Base-by-base conservation (phyloP, 2,797 vertebrate species). In the Syndactyla subalaris region DNA sequence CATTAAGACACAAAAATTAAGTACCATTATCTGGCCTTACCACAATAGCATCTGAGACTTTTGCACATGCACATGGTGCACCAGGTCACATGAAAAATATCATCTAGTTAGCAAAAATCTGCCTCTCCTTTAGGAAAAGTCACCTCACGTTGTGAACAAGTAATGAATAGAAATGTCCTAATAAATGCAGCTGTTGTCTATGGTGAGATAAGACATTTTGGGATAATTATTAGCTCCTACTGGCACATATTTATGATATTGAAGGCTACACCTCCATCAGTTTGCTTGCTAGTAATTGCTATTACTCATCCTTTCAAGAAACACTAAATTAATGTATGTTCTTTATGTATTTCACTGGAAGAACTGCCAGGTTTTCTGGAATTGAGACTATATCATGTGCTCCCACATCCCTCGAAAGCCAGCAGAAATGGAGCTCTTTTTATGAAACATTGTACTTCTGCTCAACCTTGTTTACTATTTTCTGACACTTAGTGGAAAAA, bases 301-400 rank as follows among this genome's bases (percentile, higher is more conserved):
- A 6, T 21, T 51, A 34, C 55, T 38, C 6, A 5, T 63, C 32
- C 61, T 85, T 51, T 70, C 51, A 82, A 67, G 13, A 93, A 82
- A 61, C 8, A 65, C 10, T 57, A 17, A 51, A 78, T 32, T n/a
- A 16, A 34, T 30, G 10, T 30, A 9, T 52, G 73, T 88, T 79
- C 24, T 79, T 55, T n/a, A 66, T 26, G 16, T 46, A 46, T 34
- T 65, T 65, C n/a, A 57, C 34, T 1, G 30, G 32, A 72, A 52
- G 29, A 87, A 21, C 46, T n/a, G 29, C 7, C 29, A 13, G 46
- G 13, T 14, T 77, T 62, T 48, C 57, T 67, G 49, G 24, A 46
- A 51, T 61, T 7, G 0, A 51, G 43, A 24, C 7, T 13, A 10
- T 12, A 23, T 34, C 0, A 0, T 18, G 52, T 79, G 45, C 59